Evolutionary conservation across 1,140 invertebrate species (phyloP).

Genomic region (Drosophila lacertosa): DNA sequence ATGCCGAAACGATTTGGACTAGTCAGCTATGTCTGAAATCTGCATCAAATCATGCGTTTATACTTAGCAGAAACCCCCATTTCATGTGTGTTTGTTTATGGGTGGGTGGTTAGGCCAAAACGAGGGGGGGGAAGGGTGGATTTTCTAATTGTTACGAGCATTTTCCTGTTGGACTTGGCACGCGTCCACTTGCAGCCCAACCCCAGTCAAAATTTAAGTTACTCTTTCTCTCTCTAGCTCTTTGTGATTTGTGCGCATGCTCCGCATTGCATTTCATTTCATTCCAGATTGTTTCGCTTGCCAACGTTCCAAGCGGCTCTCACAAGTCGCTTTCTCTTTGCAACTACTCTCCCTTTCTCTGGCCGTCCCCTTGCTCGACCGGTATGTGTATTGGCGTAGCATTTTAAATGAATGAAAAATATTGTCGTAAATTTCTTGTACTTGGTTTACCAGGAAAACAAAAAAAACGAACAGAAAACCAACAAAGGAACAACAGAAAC

Average conservation of each 20-base stretch:
- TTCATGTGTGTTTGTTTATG: conserved; percentile 21
- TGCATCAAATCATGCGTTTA: conserved; percentile 58
- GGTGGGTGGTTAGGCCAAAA: not conserved
- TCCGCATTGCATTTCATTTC: conserved; percentile 38
- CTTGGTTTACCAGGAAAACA: conserved; percentile 24
- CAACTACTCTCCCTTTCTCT: conserved; percentile 7
- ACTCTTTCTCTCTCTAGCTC: conserved; percentile 1
- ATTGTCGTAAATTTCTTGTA: conserved; percentile 74
- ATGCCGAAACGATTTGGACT: not conserved
- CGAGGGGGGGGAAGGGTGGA: not conserved
- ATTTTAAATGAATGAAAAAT: conserved; percentile 83
- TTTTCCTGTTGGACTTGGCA: conserved; percentile 70
- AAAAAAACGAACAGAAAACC: not conserved
- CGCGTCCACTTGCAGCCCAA: conserved; percentile 47
- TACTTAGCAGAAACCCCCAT: conserved; percentile 22
- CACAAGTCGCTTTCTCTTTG: conserved; percentile 18
- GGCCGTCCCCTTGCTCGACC: conserved; percentile 1
- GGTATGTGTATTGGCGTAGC: conserved; percentile 68
- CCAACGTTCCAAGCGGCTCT: conserved; percentile 20
- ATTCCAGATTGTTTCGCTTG: conserved; percentile 28
- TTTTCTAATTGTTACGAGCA: conserved; percentile 64
- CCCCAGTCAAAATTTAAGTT: conserved; percentile 21
- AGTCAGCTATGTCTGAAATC: conserved; percentile 12
- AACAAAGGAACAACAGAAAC: not conserved
- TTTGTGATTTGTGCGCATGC: conserved; percentile 38